Conservation (phyloP, 2,888 invertebrate species). For the Ophraella communa region DNA sequence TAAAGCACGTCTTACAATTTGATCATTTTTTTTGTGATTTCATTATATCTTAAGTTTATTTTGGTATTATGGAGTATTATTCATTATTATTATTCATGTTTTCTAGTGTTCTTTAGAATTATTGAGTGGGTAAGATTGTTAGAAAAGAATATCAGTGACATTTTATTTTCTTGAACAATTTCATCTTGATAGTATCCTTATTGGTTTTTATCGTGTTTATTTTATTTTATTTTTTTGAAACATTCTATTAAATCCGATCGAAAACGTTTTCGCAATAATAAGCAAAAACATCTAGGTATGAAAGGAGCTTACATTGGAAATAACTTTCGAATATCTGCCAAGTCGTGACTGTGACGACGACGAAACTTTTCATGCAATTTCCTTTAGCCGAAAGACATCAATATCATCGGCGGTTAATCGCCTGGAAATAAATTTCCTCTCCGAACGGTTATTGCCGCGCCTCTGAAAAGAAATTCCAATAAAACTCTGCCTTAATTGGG, state of each 20-base stretch:
- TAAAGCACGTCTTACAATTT: too few relatives aligned
- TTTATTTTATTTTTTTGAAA: neutral
- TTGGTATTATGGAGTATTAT: too few relatives aligned
- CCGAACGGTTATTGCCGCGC: slow-evolving; percentile 23
- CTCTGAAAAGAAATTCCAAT: slow-evolving; percentile 28
- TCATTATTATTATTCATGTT: too few relatives aligned
- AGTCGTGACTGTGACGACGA: slow-evolving; percentile 11
- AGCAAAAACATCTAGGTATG: slow-evolving; percentile 6
- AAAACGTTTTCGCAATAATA: slow-evolving; percentile 10
- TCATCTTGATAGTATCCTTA: slow-evolving; percentile 18
- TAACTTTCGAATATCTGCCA: slow-evolving; percentile 11
- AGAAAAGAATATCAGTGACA: too few relatives aligned
- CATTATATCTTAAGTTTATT: too few relatives aligned
- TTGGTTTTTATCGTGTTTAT: slow-evolving; percentile 17
- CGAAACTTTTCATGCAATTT: slow-evolving; percentile 27
- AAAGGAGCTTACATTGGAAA: slow-evolving; percentile 9
- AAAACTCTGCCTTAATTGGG: slow-evolving; percentile 30
- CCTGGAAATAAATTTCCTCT: slow-evolving; percentile 33
- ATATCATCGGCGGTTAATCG: slow-evolving; percentile 33
- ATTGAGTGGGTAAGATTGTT: too few relatives aligned
- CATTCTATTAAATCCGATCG: neutral
- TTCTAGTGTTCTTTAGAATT: too few relatives aligned
- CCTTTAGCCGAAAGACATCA: slow-evolving; percentile 28
- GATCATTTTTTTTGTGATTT: too few relatives aligned
- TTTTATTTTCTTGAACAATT: neutral